A percentile compares a stretch with the other conserved stretches of the same genome.
These are phyloP conservation scores for Zenarchopterus dispar DNA, from an alignment of 2,797 vertebrate species.

Conservation along the genomic window DNA sequence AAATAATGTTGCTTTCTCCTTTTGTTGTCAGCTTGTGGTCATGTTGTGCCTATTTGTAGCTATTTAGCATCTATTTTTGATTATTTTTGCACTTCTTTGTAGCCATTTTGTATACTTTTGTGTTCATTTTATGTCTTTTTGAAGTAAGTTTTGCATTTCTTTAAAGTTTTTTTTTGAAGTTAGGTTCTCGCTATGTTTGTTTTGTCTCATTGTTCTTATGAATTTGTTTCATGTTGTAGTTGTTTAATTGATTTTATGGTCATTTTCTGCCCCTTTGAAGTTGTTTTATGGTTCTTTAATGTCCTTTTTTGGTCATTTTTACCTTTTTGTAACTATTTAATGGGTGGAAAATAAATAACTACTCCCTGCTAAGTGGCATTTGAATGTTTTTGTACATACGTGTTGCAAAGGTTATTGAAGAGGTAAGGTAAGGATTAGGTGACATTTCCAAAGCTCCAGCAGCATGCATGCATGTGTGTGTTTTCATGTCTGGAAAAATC, in stretches of 20 bases:
- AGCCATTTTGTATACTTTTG: too few relatives aligned
- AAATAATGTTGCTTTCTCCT: too few relatives aligned
- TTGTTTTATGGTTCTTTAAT: background rate
- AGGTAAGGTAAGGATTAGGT: conserved; percentile 16
- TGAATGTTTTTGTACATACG: background rate
- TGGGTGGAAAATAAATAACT: background rate
- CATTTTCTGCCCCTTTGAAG: background rate
- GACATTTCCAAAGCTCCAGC: conserved; percentile 50
- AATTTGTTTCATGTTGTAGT: background rate
- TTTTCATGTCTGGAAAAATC: conserved; percentile 14
- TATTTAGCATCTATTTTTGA: too few relatives aligned
- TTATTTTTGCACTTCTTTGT: background rate
- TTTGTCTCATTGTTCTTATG: background rate
- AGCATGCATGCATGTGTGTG: background rate
- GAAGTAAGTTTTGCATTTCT: too few relatives aligned
- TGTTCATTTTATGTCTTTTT: background rate
- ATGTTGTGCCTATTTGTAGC: too few relatives aligned
- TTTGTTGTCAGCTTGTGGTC: too few relatives aligned
- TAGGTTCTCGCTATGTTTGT: background rate
- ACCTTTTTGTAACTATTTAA: too few relatives aligned
- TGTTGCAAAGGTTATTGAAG: conserved; percentile 20
- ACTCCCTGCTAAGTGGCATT: background rate
- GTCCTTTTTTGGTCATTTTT: background rate
- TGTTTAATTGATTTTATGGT: background rate
- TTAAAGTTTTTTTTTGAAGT: background rate